Evolutionary conservation across 1,140 invertebrate species (phyloP).

Genomic region (Trichoplusia ni): DNA sequence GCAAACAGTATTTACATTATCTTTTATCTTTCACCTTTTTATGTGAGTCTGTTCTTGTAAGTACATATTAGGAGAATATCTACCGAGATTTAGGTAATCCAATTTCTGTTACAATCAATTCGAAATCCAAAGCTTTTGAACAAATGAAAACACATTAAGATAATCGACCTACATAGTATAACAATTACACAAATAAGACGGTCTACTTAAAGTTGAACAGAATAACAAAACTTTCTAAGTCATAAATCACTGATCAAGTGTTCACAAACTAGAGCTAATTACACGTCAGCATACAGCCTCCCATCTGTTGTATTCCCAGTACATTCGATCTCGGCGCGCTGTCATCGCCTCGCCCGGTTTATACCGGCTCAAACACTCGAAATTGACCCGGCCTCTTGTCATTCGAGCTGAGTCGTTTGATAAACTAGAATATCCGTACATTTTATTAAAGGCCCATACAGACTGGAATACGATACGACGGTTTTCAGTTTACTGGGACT

Average conservation of each 20-base stretch:
- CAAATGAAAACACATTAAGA: too few relatives aligned
- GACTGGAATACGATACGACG: too few relatives aligned
- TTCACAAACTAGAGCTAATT: neutral
- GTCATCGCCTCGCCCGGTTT: constrained; percentile 5
- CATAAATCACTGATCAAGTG: neutral
- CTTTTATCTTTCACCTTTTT: constrained; percentile 10
- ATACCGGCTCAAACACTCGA: constrained; percentile 28
- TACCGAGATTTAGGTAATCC: too few relatives aligned
- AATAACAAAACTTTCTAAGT: too few relatives aligned
- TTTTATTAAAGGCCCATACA: too few relatives aligned
- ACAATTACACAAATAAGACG: too few relatives aligned
- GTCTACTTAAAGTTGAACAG: too few relatives aligned
- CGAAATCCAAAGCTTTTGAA: too few relatives aligned
- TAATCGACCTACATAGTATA: too few relatives aligned
- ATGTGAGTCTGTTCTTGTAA: neutral
- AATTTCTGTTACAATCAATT: too few relatives aligned
- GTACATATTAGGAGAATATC: neutral
- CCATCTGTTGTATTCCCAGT: neutral
- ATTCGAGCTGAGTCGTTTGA: constrained; percentile 15
- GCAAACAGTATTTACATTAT: constrained; percentile 21
- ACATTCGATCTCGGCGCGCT: neutral
- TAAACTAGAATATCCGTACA: constrained; percentile 14
- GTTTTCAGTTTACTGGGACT: too few relatives aligned
- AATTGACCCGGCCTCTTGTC: constrained; percentile 18
- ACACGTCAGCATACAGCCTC: neutral